phyloP scores from a whole-genome alignment of 1,140 invertebrate species.

The Asbolus verrucosus region DNA sequence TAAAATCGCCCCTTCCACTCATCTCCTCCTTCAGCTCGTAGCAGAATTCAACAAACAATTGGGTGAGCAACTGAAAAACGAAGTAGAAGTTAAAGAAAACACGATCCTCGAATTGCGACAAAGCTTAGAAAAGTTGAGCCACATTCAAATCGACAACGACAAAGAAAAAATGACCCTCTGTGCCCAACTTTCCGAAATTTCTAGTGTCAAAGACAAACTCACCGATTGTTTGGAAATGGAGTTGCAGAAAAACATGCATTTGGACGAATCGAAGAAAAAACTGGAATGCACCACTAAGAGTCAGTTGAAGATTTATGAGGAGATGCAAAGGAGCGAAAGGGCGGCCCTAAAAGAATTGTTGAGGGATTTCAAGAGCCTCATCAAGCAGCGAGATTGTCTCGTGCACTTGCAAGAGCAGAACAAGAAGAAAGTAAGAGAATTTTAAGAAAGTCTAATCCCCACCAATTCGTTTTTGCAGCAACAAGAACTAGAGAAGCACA shows the following conservation, averaged over 20 bases:
- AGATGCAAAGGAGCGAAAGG: conserved; percentile 55
- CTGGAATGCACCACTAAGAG: conserved; percentile 45
- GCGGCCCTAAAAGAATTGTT: conserved; percentile 53
- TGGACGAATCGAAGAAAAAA: conserved; percentile 55
- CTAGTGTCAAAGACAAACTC: conserved; percentile 57
- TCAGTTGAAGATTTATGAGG: conserved; percentile 53
- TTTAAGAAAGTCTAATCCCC: neutral
- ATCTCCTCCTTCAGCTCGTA: conserved; percentile 54
- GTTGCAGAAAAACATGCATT: conserved; percentile 54
- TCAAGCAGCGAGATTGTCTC: conserved; percentile 51
- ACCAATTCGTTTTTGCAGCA: conserved; percentile 13
- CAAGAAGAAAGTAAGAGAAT: conserved; percentile 39
- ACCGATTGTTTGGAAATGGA: conserved; percentile 55
- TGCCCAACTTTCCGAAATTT: conserved; percentile 59
- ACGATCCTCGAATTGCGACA: conserved; percentile 55
- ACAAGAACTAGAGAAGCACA: conserved; percentile 38
- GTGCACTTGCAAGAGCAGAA: conserved; percentile 42
- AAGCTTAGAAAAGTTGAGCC: conserved; percentile 57
- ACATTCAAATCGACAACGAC: conserved; percentile 57
- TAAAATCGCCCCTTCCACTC: no score
- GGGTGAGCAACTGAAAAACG: conserved; percentile 57
- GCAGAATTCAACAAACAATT: conserved; percentile 62
- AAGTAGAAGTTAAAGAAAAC: conserved; percentile 56
- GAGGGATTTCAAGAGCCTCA: conserved; percentile 51
- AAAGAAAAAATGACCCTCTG: conserved; percentile 60